phyloP scores from a whole-genome alignment of 2,888 invertebrate species.

The Eupithecia subumbrata region DNA sequence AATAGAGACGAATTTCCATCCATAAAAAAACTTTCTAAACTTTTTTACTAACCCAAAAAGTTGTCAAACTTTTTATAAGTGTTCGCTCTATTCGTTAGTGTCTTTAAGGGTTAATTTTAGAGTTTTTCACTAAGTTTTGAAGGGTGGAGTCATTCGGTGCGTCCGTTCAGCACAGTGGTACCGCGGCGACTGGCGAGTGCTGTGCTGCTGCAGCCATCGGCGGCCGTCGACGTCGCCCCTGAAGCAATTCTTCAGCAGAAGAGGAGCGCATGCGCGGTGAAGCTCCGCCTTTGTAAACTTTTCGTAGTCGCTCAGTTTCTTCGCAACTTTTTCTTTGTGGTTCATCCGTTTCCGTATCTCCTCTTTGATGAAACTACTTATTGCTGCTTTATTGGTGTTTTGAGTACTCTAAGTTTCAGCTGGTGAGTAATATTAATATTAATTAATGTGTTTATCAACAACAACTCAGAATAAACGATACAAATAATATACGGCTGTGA shows the following conservation, averaged over 20 bases:
- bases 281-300: slow-evolving; percentile 74
- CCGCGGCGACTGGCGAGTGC: slow-evolving; percentile 69
- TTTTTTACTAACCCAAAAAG: slow-evolving; percentile 51
- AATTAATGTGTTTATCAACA: too few relatives aligned
- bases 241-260: slow-evolving; percentile 73
- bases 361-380: not conserved
- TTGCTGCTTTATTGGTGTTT: not conserved
- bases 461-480: too few relatives aligned
- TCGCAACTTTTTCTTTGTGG: slow-evolving; percentile 48
- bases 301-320: slow-evolving; percentile 41
- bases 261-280: slow-evolving; percentile 65
- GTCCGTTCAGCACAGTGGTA: slow-evolving; percentile 68
- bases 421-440: not conserved
- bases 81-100: slow-evolving; percentile 41
- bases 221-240: slow-evolving; percentile 62
- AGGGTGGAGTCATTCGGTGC: slow-evolving; percentile 67
- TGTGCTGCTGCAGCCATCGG: slow-evolving; percentile 58
- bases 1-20: slow-evolving; percentile 53
- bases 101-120: not conserved
- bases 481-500: too few relatives aligned
- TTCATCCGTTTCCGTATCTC: not conserved
- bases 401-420: not conserved
- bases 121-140: slow-evolving; percentile 52
- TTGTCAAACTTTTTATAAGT: slow-evolving; percentile 43
- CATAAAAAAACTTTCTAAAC: slow-evolving; percentile 49